Evolutionary conservation across 2,888 invertebrate genomes (phyloP).

Genomic region (Strigamia transsilvanica): DNA sequence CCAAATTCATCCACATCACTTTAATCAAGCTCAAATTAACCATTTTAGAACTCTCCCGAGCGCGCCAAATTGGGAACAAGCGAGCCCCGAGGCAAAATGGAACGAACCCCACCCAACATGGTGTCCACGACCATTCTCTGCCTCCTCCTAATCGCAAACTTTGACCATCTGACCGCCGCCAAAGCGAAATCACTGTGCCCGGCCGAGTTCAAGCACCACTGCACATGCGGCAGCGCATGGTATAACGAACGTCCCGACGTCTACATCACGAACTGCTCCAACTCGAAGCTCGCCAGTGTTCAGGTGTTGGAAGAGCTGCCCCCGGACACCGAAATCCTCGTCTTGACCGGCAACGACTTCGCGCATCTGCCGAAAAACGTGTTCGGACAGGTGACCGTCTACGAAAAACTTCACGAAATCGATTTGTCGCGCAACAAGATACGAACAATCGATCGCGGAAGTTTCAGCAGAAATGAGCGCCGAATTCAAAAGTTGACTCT

Average conservation of each 20-base stretch:
- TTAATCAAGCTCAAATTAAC: constrained; percentile 10
- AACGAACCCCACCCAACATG: constrained; percentile 37
- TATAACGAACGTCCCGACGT: neutral
- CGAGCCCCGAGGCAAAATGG: constrained; percentile 28
- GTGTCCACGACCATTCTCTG: neutral
- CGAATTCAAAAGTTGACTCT: neutral
- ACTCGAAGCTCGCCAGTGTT: neutral
- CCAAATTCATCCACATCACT: neutral
- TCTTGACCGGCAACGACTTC: neutral
- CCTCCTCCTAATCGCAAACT: neutral
- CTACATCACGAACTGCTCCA: constrained; percentile 25
- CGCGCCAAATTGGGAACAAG: constrained; percentile 17
- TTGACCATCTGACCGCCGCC: neutral
- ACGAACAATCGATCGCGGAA: neutral
- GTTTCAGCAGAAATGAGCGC: neutral
- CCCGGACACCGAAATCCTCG: constrained; percentile 5
- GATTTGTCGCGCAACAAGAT: constrained; percentile 17
- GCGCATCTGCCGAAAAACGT: neutral
- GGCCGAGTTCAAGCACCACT: neutral
- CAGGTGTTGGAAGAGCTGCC: neutral
- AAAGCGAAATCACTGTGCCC: neutral
- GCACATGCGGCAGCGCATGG: neutral
- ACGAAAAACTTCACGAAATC: neutral
- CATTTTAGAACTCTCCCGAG: neutral
- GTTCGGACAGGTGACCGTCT: neutral